Evolutionary conservation across 2,797 vertebrate species (phyloP), one percentile per base, ranked within the genome.

Genomic region (Leptodactylus fallax): DNA sequence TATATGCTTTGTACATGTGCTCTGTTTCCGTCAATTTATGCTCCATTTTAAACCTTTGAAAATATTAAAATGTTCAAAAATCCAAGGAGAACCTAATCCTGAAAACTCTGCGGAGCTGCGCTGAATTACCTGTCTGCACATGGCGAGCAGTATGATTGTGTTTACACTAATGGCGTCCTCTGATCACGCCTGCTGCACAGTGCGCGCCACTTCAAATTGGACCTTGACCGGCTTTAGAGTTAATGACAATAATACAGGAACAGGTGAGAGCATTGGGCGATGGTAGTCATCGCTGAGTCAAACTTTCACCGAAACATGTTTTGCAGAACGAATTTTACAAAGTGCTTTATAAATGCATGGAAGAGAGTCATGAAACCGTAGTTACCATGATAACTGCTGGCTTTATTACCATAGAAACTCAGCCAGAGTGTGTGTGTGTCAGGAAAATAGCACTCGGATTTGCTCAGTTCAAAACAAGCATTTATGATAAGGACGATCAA

Each of bases 401-500:
- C 83, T 89, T 86, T 89, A 86, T 89, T 89, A 36, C 83, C 87
- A 89, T 89, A 89, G 87, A 82, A 89, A 89, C 83, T 79, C 81
- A 79, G 36, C 47, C 87, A n/a, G 58, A 67, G 49, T 53, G 65
- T 80, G 82, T 21, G 65, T n/a, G 49, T 85, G 83, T 78, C 53
- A 86, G 79, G 58, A 77, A 79, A 69, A 61, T 51, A 86, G 87
- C 60, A 78, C 47, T 86, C 61, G 67, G 23, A 81, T 51, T 67
- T 49, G 77, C 65, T 76, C 47, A 49, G 81, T 58, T 82, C 71
- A 67, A 86, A 86, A 67, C 51, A 79, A 25, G 47, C 23, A 12
- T 65, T 23, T 65, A 65, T 79, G 85, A 86, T 67, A 36, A 79
- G 47, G 47, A 56, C 17, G 49, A 79, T 79, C 61, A 67, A 65